These are phyloP conservation scores for Himalopsyche anomala DNA, from an alignment of 2,888 invertebrate species.

Conservation along the genomic window DNA sequence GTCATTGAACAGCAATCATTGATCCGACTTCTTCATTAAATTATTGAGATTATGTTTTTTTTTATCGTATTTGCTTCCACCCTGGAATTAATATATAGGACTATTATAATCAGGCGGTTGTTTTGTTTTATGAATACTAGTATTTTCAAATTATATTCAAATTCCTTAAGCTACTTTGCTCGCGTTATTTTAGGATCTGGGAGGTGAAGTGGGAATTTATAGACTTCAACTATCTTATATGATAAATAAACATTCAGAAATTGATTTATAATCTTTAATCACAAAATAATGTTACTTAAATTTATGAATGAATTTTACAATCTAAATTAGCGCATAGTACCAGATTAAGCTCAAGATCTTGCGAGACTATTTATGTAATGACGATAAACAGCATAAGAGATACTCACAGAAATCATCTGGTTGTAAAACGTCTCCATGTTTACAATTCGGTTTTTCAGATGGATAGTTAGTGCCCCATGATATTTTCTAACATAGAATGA, in stretches of 20 bases:
- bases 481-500: conserved; percentile 93
- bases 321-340: too few species aligned
- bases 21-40: conserved; percentile 85
- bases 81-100: conserved; percentile 72
- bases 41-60: conserved; percentile 79
- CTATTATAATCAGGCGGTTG: neutral
- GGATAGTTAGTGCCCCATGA: conserved; percentile 93
- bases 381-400: conserved; percentile 37
- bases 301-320: too few species aligned
- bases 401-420: conserved; percentile 92
- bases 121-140: too few species aligned
- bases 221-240: too few species aligned
- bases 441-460: conserved; percentile 85
- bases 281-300: too few species aligned
- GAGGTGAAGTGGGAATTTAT: too few species aligned
- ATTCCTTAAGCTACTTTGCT: too few species aligned
- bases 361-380: too few species aligned
- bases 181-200: too few species aligned
- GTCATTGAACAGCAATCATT: conserved; percentile 94
- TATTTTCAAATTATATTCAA: conserved; percentile 32
- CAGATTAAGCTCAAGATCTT: too few species aligned
- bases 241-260: too few species aligned
- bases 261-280: too few species aligned
- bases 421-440: conserved; percentile 96
- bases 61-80: conserved; percentile 83